phyloP scores from a whole-genome alignment of 2,113 vertebrate genomes.

The Phrynosoma platyrhinos region DNA sequence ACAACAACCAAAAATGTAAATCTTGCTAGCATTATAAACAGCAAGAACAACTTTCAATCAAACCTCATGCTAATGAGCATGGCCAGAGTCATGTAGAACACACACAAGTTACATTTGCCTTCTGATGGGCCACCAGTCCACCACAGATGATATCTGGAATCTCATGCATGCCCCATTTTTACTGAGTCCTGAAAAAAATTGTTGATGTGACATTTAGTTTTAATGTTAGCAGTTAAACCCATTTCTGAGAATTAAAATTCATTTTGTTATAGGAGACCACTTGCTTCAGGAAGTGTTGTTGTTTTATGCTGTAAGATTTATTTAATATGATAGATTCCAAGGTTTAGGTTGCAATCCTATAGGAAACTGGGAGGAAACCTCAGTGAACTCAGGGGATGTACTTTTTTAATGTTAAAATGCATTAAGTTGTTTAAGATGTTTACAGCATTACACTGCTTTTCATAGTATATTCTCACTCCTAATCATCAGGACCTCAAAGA shows the following conservation, averaged over 20 bases:
- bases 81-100: neutral
- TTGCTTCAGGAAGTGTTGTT: too few species aligned
- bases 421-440: neutral
- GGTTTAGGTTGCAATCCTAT: too few species aligned
- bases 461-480: neutral
- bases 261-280: too few species aligned
- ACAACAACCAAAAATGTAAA: too few species aligned
- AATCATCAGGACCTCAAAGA: neutral
- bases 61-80: neutral
- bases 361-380: too few species aligned
- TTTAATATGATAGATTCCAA: too few species aligned
- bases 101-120: neutral
- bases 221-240: neutral
- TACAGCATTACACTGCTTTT: neutral
- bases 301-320: too few species aligned
- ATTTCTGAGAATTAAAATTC: neutral
- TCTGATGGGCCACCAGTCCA: too few species aligned
- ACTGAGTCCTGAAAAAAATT: neutral
- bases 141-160: too few species aligned
- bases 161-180: neutral
- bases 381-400: too few species aligned
- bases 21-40: neutral
- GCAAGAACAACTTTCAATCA: neutral
- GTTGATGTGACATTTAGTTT: neutral
- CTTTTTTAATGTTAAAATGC: too few species aligned